Evolutionary conservation across 35 echinoderm and acorn worm genomes (phyloP), one percentile per base, ranked within the genome.

Genomic region (Strongylocentrotus purpuratus): DNA sequence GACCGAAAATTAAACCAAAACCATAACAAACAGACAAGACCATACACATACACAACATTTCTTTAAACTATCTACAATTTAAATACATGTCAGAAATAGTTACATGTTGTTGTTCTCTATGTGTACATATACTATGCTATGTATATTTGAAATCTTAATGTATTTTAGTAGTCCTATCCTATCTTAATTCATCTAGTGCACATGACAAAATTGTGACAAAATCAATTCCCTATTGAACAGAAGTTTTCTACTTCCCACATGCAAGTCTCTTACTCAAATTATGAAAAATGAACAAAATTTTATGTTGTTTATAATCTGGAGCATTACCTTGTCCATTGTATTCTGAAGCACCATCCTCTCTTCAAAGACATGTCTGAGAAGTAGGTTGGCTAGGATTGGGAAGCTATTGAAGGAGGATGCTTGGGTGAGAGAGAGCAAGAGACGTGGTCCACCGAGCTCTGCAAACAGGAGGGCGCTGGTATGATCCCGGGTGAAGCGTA

Each of bases 401-500:
- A 98, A 98, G 7, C 98, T 96, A 18, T 96, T 98, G 92, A 99
- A 99, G 31, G 96, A 60, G 1, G 98, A 99, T 15, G 94, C 65
- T 33, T 96, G 94, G 18, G 94, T 99, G 50, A 99, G 94, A 86
- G 96, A 96, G 4, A 99, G 96, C 33, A 99, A 95, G 94, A 98
- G 89, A 31, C 95, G 94, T 4, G 98, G 97, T 18, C 98, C 98
- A 9, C 97, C 97, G 17, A 99, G 94, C 33, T 99, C 97, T 47
- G 98, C 97, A 96, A 99, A 99, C 93, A 96, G 86, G 20, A 99
- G 47, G 11, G 98, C 98, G n/a, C 94, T 95, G 2, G 95, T 85
- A 85, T 99, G 98, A 33, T 97, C 90, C 88, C 98, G 94, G n/a
- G 98, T 99, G 94, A 99, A 98, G 86, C 98, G 96, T 17, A 99